phyloP scores from a whole-genome alignment of 2,888 invertebrate genomes.

The Eupithecia vulgata region DNA sequence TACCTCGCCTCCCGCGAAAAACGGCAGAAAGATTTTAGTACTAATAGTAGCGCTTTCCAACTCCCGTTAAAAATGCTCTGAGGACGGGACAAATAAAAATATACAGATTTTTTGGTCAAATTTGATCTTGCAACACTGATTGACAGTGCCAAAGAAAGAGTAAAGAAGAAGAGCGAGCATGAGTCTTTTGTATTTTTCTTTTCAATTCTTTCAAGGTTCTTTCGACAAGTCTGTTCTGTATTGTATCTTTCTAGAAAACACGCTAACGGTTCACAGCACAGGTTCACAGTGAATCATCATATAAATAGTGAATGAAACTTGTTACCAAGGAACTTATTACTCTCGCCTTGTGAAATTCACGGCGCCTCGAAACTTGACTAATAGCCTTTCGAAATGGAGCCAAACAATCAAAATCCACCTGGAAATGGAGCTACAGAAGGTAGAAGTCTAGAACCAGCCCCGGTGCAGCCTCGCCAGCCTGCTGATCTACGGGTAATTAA shows the following conservation, averaged over 20 bases:
- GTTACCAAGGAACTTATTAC: too few relatives aligned
- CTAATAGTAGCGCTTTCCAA: too few relatives aligned
- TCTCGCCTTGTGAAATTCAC: not conserved
- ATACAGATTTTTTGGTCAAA: too few relatives aligned
- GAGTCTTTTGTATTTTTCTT: too few relatives aligned
- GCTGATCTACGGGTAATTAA: constrained; percentile 68
- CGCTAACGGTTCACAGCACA: not conserved
- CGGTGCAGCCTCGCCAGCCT: constrained; percentile 67
- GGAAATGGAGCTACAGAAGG: constrained; percentile 7
- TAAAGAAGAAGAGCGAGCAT: too few relatives aligned
- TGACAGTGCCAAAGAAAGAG: too few relatives aligned
- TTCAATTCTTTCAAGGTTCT: too few relatives aligned
- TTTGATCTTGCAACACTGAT: too few relatives aligned
- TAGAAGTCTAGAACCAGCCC: not conserved
- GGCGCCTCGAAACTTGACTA: not conserved
- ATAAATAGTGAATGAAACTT: constrained; percentile 9
- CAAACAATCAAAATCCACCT: constrained; percentile 49
- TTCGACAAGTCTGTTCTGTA: not conserved
- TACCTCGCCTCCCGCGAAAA: too few relatives aligned
- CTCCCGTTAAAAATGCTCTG: too few relatives aligned
- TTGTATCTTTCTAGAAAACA: constrained; percentile 17
- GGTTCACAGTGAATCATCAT: constrained; percentile 10
- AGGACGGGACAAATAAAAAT: too few relatives aligned
- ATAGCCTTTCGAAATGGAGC: constrained; percentile 52
- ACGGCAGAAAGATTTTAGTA: too few relatives aligned